Evolutionary conservation across 1,140 invertebrate species (phyloP), one percentile per base, ranked within the genome.

Genomic region (Brachionus angularis): DNA sequence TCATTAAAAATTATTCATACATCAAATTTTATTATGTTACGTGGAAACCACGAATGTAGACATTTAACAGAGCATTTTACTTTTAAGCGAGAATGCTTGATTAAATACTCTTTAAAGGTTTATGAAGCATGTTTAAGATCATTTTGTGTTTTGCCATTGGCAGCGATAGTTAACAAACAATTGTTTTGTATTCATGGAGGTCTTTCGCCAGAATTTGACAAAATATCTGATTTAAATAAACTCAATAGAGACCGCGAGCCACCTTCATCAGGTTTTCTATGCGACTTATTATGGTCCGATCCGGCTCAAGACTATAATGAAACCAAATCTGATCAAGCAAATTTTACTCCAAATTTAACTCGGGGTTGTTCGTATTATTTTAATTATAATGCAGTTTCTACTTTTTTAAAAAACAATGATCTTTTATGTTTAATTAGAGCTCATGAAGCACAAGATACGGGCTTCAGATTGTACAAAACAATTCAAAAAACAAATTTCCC

Each of bases 131-230:
- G 74, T 71, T 46, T 52, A 0, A 10, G 31, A 14, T 47, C 58
- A 7, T 75, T 77, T 47, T 73, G 75, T 61, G 67, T 33, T 7
- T 52, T 76, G 7, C 74, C 75, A 2, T 21, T 77, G 16, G 36
- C 53, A 7, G 75, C 75, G 0, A 5, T 53, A 12, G 31, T 69
- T 7, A 39, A 53, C 16, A 69, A 69, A 46, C 64, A 39, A 36
- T 98, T 99, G 86, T 88, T 99, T 77, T 99, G 96, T 87, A 94
- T 99, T 77, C 96, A 98, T 84, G 95, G 96, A 76, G 96, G 96
- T 73, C 88, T 98, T 44, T 98, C 94, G 75, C 96, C 96, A 58
- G 96, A 99, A 88, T 93, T 99, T 4, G 33, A 39, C 39, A 53
- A 47, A 21, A 14, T 23, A 29, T 39, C 34, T n/a, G 69, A 71